Base-by-base conservation (phyloP, 2,888 invertebrate genomes). In the Oligia strigilis region DNA sequence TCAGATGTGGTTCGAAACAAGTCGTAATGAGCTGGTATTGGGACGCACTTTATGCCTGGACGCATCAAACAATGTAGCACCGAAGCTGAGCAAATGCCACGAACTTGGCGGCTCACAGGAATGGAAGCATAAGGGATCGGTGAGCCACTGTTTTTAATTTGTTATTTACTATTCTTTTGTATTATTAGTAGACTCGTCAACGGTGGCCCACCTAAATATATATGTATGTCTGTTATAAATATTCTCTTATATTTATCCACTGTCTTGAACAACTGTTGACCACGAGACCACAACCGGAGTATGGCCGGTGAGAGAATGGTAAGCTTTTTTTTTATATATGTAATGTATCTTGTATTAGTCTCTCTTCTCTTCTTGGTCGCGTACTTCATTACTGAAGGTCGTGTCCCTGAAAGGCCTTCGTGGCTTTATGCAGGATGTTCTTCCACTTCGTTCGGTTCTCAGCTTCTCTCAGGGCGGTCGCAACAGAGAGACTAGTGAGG, bases 91-190 rank as follows among this genome's bases (percentile, higher is more conserved):
- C 88, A 99, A 99, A 95, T 99, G 99, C 92, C 99, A 99, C 91
- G 99, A 99, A 93, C 98, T 99, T 97, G 98, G 98, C 19, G 99
- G 98, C 0, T 98, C 98, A 87, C 99, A 99, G 95, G 99, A 99
- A 91, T 99, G 99, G 99, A 98, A 98, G 75, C 98, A 98, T 92
- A 98, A 98, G 85, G 98, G 97, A 83, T 96, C 97, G 89, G 98
- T 98, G 29, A 82, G 86, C 36, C 0, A 55, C 29, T 64, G 43
- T 58, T n/a, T 43, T 49, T 13, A 14, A 23, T 55, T 14, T 60
- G 3, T 52, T 60, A 5, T 64, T 40, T 17, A 46, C 43, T 40
- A 8, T 72, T 29, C 23, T 40, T 4, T 64, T 29, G 1, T 75
- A 60, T 23, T 23, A 75, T 29, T 29, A 75, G 64, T 52, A 23